Percentiles rank a stretch among this genome's conserved stretches.
phyloP scores from a whole-genome alignment of 2,888 invertebrate genomes.

The Rotaria macrura region DNA sequence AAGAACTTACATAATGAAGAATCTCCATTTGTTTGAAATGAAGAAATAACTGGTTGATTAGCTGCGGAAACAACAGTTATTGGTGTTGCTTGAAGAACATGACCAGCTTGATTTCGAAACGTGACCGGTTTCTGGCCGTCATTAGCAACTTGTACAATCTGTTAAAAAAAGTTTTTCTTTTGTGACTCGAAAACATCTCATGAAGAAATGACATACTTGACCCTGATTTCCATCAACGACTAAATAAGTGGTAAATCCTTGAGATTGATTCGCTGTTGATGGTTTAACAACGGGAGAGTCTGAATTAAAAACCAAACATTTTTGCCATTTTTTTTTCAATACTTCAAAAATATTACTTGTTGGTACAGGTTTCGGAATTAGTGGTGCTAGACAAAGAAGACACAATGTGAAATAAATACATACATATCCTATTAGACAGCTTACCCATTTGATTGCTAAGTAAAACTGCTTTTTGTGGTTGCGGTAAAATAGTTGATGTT shows the following conservation, averaged over 20 bases:
- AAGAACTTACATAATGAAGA: background rate
- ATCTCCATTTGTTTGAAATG: background rate
- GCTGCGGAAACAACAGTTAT: background rate
- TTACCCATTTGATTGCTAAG: background rate
- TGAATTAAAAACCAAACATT: background rate
- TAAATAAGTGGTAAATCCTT: background rate
- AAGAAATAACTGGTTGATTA: background rate
- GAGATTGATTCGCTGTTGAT: background rate
- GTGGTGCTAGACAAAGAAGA: background rate
- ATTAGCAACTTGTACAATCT: background rate
- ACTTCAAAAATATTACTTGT: background rate
- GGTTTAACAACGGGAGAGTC: background rate
- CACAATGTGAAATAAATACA: background rate
- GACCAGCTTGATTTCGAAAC: background rate
- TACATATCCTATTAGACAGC: background rate
- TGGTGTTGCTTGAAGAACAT: background rate
- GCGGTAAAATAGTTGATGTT: background rate
- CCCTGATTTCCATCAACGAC: constrained; percentile 17
- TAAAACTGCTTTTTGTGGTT: background rate
- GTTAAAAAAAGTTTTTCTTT: too few relatives aligned
- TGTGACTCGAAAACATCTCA: too few relatives aligned
- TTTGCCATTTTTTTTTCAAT: too few relatives aligned
- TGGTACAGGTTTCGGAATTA: background rate
- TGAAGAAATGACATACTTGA: background rate
- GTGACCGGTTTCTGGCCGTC: background rate